These are phyloP conservation scores for Lindbergichthys nudifrons DNA, from an alignment of 2,797 vertebrate species.

Conservation along the genomic window DNA sequence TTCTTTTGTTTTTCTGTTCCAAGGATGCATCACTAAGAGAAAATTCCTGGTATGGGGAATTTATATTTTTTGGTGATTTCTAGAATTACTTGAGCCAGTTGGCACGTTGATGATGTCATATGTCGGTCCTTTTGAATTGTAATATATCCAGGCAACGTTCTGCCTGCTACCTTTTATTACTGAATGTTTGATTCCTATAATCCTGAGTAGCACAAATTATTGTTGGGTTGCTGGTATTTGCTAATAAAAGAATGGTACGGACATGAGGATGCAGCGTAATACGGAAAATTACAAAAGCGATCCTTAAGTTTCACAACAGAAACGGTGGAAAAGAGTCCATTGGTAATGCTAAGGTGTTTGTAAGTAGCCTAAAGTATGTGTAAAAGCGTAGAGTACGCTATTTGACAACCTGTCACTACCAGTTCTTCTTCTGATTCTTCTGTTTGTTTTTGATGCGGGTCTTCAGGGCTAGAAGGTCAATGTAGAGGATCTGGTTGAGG, in stretches of 20 bases:
- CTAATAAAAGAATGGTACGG: background rate
- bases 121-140: background rate
- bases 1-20: conserved; percentile 21
- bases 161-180: background rate
- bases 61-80: no score
- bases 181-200: background rate
- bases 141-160: background rate
- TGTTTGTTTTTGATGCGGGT: conserved; percentile 72
- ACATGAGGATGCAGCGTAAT: background rate
- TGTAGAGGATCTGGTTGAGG: conserved; percentile 84
- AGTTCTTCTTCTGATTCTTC: conserved; percentile 19
- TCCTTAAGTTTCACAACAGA: background rate
- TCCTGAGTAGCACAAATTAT: background rate
- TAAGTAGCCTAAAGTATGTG: background rate
- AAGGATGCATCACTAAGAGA: conserved; percentile 16
- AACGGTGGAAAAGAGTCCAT: background rate
- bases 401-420: background rate
- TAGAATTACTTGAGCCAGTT: no score
- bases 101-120: background rate
- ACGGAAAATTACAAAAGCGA: background rate
- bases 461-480: conserved; percentile 85
- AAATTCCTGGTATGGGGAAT: conserved; percentile 37
- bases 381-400: background rate
- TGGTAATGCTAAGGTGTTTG: background rate
- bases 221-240: background rate